Conservation (phyloP, 1,140 invertebrate genomes). For the Drosophila miranda region DNA sequence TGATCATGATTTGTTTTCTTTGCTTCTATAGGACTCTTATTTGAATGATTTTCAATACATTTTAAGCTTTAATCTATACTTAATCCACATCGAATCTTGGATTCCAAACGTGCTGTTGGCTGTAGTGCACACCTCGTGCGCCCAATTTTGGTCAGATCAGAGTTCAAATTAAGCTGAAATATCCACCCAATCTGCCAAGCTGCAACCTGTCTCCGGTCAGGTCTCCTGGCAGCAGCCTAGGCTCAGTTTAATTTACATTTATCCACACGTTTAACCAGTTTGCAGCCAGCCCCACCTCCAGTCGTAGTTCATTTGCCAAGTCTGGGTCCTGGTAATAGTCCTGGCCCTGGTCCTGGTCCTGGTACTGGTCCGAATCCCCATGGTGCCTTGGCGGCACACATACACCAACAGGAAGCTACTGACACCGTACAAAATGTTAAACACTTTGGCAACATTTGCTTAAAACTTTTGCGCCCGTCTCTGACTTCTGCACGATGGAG, state of each 20-base stretch:
- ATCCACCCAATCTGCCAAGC: slow-evolving; percentile 13
- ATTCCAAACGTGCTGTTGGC: no score
- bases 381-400: slow-evolving; percentile 62
- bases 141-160: slow-evolving; percentile 25
- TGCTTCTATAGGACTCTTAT: no score
- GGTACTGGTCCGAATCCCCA: slow-evolving; percentile 35
- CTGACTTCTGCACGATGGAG: slow-evolving; percentile 5
- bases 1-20: no score
- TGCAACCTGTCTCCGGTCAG: slow-evolving; percentile 28
- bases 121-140: neutral
- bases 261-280: slow-evolving; percentile 70
- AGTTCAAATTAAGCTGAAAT: slow-evolving; percentile 26
- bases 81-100: no score
- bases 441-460: slow-evolving; percentile 81
- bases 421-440: slow-evolving; percentile 82
- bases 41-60: no score
- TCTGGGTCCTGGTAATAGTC: neutral
- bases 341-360: neutral
- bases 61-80: no score
- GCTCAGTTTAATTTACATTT: slow-evolving; percentile 81
- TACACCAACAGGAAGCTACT: slow-evolving; percentile 71
- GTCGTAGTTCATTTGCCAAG: slow-evolving; percentile 66
- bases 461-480: slow-evolving; percentile 61
- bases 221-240: slow-evolving; percentile 24
- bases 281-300: slow-evolving; percentile 36